Evolutionary conservation across 2,797 vertebrate species (phyloP), one percentile per base, ranked within the genome.

Genomic region (Tapera naevia): DNA sequence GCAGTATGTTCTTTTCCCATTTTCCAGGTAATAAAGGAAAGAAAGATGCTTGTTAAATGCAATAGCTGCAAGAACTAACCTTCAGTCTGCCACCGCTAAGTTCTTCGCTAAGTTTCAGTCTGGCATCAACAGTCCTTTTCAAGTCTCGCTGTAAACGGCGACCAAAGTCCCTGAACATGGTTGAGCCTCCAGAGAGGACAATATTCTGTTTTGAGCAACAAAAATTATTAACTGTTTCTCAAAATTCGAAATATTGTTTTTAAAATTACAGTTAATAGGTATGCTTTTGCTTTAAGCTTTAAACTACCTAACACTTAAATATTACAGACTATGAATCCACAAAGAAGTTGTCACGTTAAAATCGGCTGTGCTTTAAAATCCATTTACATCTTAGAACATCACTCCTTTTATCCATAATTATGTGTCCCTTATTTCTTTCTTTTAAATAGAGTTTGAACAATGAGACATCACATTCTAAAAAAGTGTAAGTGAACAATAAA

Each of bases 141-240:
- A 99, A 98, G 97, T 99, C 99, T 95, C 99, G 98, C 97, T 99
- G 99, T 96, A 99, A 97, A 81, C 99, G 99, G n/a, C 99, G 97
- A 80, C 99, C 99, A 1, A 99, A 99, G 97, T 99, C 99, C 95
- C 99, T 98, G 98, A 99, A 99, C 99, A 99, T 99, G 97, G 99
- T 99, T 97, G 99, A 99, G 57, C 99, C 99, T 85, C 99, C 99
- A 8, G 99, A 99, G 65, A 99, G 98, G 81, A 99, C 99, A 33
- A 99, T 98, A 97, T 99, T 99, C 99, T 99, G 96, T 57, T 95
- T 80, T 32, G 78, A 94, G 66, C 27, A 74, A 89, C 3, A 91
- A 88, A 37, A 80, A 17, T 21, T 13, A 83, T 87, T 88, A 89
- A n/a, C 4, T 21, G 18, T 3, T 0, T 57, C 54, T 73, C 24